Evolutionary conservation across 2,888 invertebrate species (phyloP).

Genomic region (Cabera pusaria): DNA sequence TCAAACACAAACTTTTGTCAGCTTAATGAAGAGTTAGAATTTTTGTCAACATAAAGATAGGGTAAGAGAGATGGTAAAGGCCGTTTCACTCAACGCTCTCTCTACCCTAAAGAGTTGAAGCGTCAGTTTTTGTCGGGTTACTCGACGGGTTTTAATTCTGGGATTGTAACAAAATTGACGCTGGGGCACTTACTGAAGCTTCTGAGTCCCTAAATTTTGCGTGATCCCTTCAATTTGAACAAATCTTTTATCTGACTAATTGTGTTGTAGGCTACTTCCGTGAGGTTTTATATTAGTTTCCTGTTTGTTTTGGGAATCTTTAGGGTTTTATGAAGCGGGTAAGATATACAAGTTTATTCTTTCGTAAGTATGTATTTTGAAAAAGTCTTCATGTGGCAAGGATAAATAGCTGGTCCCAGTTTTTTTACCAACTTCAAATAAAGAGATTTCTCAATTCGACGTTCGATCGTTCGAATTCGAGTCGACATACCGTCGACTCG

Average conservation of each 20-base stretch:
- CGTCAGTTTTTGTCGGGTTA: slow-evolving; percentile 4
- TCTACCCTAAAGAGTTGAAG: background rate
- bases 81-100: slow-evolving; percentile 9
- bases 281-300: no score
- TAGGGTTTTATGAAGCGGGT: no score
- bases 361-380: no score
- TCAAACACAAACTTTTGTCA: slow-evolving; percentile 22
- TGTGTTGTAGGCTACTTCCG: slow-evolving; percentile 5
- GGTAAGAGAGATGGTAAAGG: background rate
- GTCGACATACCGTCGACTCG: no score
- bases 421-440: no score
- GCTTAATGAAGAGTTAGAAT: slow-evolving; percentile 8
- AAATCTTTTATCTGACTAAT: slow-evolving; percentile 3
- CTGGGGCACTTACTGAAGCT: no score
- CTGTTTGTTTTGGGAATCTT: no score
- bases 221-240: slow-evolving; percentile 5
- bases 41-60: slow-evolving; percentile 14
- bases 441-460: no score
- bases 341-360: no score
- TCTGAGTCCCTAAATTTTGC: slow-evolving; percentile 1
- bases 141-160: slow-evolving; percentile 5
- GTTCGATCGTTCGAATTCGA: no score
- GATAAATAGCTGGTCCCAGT: no score
- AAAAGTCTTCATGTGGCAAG: no score
- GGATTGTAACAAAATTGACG: slow-evolving; percentile 2